A percentile compares a stretch with the other conserved stretches of the same genome.
Evolutionary conservation across 2,888 invertebrate genomes (phyloP).

Genomic region (Cylloceria caligata): DNA sequence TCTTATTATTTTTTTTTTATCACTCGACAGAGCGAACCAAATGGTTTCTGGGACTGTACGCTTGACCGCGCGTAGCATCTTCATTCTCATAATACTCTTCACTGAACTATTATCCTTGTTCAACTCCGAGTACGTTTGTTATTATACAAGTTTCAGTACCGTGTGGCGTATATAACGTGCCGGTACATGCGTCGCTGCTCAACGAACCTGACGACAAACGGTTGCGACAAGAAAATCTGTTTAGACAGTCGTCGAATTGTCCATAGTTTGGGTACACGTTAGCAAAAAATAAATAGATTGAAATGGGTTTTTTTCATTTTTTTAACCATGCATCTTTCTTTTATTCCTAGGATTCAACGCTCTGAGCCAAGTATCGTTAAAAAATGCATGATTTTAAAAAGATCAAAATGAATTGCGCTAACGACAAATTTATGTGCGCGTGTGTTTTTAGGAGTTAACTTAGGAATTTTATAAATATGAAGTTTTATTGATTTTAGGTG

Average conservation of each 20-base stretch:
- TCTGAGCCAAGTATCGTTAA: too few relatives aligned
- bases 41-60: conserved; percentile 81
- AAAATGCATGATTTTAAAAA: too few relatives aligned
- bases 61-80: conserved; percentile 67
- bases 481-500: background rate
- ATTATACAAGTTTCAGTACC: conserved; percentile 48
- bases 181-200: conserved; percentile 70
- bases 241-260: conserved; percentile 55
- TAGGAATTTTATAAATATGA: too few relatives aligned
- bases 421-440: too few relatives aligned
- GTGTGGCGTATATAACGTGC: conserved; percentile 30
- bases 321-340: background rate
- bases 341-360: too few relatives aligned
- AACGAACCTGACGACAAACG: conserved; percentile 70
- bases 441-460: too few relatives aligned
- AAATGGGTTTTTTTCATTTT: background rate
- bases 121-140: conserved; percentile 64
- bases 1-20: conserved; percentile 71
- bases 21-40: conserved; percentile 75
- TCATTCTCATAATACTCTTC: conserved; percentile 57
- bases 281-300: background rate
- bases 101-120: conserved; percentile 64
- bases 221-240: conserved; percentile 59
- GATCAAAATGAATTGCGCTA: too few relatives aligned
- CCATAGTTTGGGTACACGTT: conserved; percentile 8